These are phyloP conservation scores for Trichonephila clavata DNA, from an alignment of 1,140 invertebrate species.

Conservation along the genomic window DNA sequence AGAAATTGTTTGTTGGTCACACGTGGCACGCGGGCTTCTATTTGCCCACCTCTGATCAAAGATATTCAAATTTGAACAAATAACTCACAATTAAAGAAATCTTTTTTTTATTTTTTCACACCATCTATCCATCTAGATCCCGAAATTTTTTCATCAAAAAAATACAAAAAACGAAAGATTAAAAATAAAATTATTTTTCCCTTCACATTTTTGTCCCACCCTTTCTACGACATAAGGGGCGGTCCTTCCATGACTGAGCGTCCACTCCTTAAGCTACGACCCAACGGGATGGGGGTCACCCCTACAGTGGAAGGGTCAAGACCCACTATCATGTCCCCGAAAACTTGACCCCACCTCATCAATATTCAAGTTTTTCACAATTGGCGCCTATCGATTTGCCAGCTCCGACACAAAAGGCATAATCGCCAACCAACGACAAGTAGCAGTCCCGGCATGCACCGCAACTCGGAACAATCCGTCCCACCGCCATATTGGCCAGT, in stretches of 20 bases:
- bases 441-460: conserved; percentile 56
- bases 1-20: too few relatives aligned
- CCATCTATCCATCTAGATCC: too few relatives aligned
- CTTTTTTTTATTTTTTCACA: too few relatives aligned
- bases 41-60: too few relatives aligned
- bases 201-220: background rate
- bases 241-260: background rate
- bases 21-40: too few relatives aligned
- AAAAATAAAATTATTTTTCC: background rate
- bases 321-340: background rate
- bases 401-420: conserved; percentile 46
- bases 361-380: conserved; percentile 71
- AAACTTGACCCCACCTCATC: conserved; percentile 52
- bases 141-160: too few relatives aligned
- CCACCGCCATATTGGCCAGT: conserved; percentile 64
- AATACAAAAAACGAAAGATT: background rate
- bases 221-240: background rate
- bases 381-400: conserved; percentile 73
- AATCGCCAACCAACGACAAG: conserved; percentile 72
- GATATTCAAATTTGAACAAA: too few relatives aligned
- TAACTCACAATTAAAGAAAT: too few relatives aligned
- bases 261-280: background rate
- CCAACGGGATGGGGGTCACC: background rate
- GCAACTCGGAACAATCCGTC: conserved; percentile 20
- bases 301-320: background rate